Evolutionary conservation across 2,797 vertebrate species (phyloP).

Genomic region (Sarcoramphus papa): DNA sequence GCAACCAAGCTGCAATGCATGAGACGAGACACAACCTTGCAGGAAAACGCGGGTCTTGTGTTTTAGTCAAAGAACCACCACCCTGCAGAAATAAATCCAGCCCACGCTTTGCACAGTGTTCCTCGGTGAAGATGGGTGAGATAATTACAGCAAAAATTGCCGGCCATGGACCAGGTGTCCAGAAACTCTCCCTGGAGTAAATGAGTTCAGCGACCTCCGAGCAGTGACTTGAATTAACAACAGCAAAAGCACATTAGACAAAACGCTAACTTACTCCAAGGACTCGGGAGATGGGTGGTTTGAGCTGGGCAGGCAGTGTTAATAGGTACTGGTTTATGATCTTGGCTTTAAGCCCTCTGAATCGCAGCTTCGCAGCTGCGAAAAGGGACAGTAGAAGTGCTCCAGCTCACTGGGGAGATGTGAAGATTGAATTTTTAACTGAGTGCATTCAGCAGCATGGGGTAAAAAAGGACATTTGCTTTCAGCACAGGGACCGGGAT

Average conservation of each 20-base stretch:
- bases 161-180: not conserved
- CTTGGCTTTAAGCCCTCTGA: not conserved
- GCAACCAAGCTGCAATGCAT: not conserved
- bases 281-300: not conserved
- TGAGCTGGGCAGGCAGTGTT: not conserved
- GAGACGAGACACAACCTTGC: not conserved
- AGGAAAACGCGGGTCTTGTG: not conserved
- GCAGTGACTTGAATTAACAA: not conserved
- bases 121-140: not conserved
- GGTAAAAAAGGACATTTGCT: not conserved
- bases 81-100: not conserved
- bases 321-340: not conserved
- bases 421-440: not conserved
- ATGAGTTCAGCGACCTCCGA: rapidly evolving
- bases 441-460: not conserved
- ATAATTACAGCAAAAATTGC: not conserved
- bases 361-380: not conserved
- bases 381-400: not conserved
- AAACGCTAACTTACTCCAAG: rapidly evolving
- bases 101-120: rapidly evolving
- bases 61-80: not conserved
- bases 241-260: not conserved
- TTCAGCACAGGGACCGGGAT: not conserved
- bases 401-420: not conserved
- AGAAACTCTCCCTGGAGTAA: not conserved